Base-by-base conservation (phyloP, 2,888 invertebrate genomes). In the Agrotis ipsilon region DNA sequence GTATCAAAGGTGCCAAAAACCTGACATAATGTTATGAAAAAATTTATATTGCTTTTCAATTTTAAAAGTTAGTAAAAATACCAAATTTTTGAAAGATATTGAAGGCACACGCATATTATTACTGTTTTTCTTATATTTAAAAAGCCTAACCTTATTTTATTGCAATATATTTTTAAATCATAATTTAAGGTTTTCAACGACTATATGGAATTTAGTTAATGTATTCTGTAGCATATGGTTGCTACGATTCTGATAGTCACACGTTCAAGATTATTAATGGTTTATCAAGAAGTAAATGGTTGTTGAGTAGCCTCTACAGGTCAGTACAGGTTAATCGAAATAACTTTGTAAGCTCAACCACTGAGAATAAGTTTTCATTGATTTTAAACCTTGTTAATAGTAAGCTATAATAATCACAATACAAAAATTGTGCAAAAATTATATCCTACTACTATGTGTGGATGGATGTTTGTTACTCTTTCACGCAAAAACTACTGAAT, bases 61-160 rank as follows among this genome's bases (percentile, higher is more conserved):
- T 63, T 49, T 2, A 24, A 46, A 54, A 59, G 19, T 54, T 54
- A 27, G 27, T 60, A 27, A 39, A 59, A 48, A 27, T 39, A 57
- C 21, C 14, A 18, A 69, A 72, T 73, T 72, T 58, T 58, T 65
- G 39, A 46, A 27, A 55, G 32, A 39, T 69, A 46, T 48, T 64
- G 43, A 67, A 74, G 67, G 60, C 67, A 74, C 73, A 43, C 57
- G 13, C 1, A 45, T 61, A 45, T 70, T 24, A 18, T 58, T 58
- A 24, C 6, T 24, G 49, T 27, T 51, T 45, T 55, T 21, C 18
- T 39, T 43, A 46, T 1, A 52, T 51, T 46, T 18, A 52, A 18
- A 60, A 49, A 39, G 32, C 19, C 14, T 59, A 59, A 68, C n/a
- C n/a, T 54, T 63, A 62, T 19, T 55, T 32, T 55, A 60, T 64